phyloP scores from a whole-genome alignment of 2,888 invertebrate genomes.

The Brenthis hecate region DNA sequence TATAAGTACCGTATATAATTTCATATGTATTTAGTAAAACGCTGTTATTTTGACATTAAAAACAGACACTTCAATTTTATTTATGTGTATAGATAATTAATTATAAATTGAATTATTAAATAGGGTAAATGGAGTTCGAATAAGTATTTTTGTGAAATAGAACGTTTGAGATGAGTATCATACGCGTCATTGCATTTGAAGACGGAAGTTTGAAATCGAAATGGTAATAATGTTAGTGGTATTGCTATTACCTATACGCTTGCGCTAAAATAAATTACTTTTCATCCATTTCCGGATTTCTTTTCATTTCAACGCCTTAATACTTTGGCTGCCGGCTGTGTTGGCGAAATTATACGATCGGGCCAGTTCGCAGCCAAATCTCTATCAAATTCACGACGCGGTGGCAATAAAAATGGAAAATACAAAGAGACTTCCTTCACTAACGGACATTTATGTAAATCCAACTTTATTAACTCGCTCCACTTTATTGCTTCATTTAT shows the following conservation, averaged over 20 bases:
- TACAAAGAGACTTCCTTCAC: slow-evolving; percentile 58
- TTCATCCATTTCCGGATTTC: slow-evolving; percentile 69
- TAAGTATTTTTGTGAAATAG: no score
- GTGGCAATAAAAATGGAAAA: slow-evolving; percentile 75
- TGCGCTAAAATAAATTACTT: slow-evolving; percentile 68
- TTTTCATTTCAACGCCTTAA: slow-evolving; percentile 72
- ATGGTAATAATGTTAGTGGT: slow-evolving; percentile 28
- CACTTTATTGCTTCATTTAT: slow-evolving; percentile 56
- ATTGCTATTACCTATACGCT: slow-evolving; percentile 52
- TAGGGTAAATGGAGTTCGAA: no score
- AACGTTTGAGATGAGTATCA: no score
- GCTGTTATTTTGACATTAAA: no score
- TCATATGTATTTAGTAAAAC: no score
- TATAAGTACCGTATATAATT: no score
- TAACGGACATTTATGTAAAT: slow-evolving; percentile 57
- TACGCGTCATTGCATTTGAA: slow-evolving; percentile 14
- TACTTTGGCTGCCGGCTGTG: slow-evolving; percentile 65
- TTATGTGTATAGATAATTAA: no score
- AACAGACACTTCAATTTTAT: no score
- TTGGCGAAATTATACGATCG: slow-evolving; percentile 69
- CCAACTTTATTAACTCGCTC: slow-evolving; percentile 59
- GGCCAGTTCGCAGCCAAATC: slow-evolving; percentile 70
- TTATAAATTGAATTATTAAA: no score
- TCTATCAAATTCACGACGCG: slow-evolving; percentile 70
- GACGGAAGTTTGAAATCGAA: slow-evolving; percentile 17